phyloP scores from a whole-genome alignment of 2,113 vertebrate genomes.

The Dipodomys stephensi region DNA sequence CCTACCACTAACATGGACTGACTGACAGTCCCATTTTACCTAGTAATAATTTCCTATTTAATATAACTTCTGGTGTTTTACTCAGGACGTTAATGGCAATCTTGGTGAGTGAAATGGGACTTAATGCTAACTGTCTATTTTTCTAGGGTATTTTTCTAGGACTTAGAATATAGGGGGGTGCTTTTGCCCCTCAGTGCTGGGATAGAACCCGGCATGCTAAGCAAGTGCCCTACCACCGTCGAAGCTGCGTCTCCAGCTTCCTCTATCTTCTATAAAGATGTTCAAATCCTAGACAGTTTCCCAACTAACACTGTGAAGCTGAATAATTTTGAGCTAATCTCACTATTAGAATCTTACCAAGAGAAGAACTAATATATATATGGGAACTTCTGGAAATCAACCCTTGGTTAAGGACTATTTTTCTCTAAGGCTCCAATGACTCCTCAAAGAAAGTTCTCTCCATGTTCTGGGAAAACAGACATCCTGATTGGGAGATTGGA shows the following conservation, averaged over 20 bases:
- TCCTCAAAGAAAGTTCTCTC: not conserved
- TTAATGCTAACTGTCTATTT: not conserved
- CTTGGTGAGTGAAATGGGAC: not conserved
- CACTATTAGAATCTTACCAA: not conserved
- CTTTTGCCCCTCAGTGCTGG: not conserved
- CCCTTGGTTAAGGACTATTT: not conserved
- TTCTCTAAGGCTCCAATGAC: not conserved
- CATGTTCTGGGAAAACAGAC: not conserved
- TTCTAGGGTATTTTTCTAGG: not conserved
- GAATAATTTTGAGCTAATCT: not conserved
- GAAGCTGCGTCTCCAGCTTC: too few relatives aligned
- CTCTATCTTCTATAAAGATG: not conserved
- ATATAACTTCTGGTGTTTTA: conserved; percentile 30
- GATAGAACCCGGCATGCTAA: too few relatives aligned
- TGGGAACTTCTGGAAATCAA: conserved; percentile 4
- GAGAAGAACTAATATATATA: not conserved
- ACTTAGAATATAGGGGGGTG: not conserved
- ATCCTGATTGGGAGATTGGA: not conserved
- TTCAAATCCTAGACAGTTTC: conserved; percentile 33
- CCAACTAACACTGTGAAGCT: not conserved
- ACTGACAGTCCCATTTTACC: too few relatives aligned
- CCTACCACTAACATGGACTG: too few relatives aligned
- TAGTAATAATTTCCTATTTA: not conserved
- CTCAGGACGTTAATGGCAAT: not conserved
- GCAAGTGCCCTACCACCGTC: too few relatives aligned